phyloP scores from a whole-genome alignment of 2,113 vertebrate genomes.

The Lagopus muta region DNA sequence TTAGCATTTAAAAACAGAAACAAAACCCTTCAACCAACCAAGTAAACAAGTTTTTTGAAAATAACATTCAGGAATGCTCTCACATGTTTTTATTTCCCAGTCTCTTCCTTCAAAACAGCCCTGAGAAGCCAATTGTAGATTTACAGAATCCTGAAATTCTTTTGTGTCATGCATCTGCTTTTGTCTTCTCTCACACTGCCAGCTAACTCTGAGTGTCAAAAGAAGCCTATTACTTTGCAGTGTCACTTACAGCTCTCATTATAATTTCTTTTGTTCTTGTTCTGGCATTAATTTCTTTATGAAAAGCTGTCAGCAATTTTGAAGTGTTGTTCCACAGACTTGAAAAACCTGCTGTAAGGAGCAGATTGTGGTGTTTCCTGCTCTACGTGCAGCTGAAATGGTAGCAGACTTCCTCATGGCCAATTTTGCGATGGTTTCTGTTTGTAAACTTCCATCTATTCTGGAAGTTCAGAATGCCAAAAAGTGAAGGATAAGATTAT shows the following conservation, averaged over 20 bases:
- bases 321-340: neutral
- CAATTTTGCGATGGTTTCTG: neutral
- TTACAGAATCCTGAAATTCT: neutral
- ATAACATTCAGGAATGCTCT: neutral
- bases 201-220: neutral
- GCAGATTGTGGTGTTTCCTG: neutral
- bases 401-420: neutral
- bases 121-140: fast-evolving
- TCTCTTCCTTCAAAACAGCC: neutral
- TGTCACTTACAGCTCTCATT: neutral
- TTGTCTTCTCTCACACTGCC: neutral
- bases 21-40: neutral
- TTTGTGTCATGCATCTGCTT: neutral
- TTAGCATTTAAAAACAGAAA: neutral
- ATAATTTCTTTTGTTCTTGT: neutral
- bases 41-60: neutral
- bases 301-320: neutral
- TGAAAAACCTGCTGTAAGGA: neutral
- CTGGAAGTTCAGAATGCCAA: neutral
- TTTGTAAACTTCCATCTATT: neutral
- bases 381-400: neutral
- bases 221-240: neutral
- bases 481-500: neutral
- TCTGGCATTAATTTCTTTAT: neutral
- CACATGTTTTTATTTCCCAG: neutral